Evolutionary conservation across 2,797 vertebrate species (phyloP), one percentile per base, ranked within the genome.

Genomic region (Gymnocypris eckloni): DNA sequence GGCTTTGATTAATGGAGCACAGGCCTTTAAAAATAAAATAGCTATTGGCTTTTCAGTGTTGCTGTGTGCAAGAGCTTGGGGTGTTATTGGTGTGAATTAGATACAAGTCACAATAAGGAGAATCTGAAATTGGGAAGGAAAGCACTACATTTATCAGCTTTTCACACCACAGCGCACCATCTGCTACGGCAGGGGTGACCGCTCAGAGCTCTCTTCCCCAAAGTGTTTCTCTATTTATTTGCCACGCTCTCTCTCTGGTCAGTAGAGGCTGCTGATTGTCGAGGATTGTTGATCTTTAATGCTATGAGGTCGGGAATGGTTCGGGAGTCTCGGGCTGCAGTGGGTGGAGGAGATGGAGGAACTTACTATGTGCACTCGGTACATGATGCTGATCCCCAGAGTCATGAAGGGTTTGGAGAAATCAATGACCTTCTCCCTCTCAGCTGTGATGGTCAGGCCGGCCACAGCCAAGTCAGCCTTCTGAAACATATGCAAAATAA

Each of bases 321-420:
- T 28, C 1, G 8, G 71, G 45, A 50, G 71, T 50, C 45, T 50
- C 3, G 0, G 41, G 48, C 28, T 37, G 48, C 43, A 66, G 41
- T 75, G 16, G 80, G 18, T 28, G 59, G 16, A 11, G 25, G 43
- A 61, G n/a, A 25, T 25, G 22, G 6, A 72, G 67, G 6, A 7
- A 39, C 98, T 98, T 95, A 99, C 98, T 97, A 99, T 94, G 94
- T 99, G 97, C 91, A 99, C 97, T 45, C 97, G 95, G 94, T 99
- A 99, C 96, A 99, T 97, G 92, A 99, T 98, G 94, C 98, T 99
- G 91, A 99, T 99, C 82, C 98, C 98, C 90, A 99, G 94, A 91
- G 98, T 99, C 98, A 99, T 99, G 94, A 96, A 99, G 0, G 98
- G 98, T 91, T 99, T 99, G 77, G 98, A 99, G 96, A 99, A 99